phyloP scores from a whole-genome alignment of 2,797 vertebrate genomes.

The Xenentodon cancila region DNA sequence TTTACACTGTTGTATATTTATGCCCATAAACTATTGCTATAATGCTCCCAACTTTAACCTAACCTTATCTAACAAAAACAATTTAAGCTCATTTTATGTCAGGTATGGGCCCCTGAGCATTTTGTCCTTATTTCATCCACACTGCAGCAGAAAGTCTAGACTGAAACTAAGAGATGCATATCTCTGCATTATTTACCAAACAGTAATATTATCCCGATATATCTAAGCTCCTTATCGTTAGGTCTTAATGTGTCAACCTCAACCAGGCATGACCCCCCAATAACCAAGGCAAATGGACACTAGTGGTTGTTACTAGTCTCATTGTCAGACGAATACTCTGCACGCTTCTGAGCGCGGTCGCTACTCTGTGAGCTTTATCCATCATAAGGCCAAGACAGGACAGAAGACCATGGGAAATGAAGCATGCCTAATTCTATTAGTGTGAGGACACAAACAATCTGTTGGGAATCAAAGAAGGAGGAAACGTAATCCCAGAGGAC shows the following conservation, averaged over 20 bases:
- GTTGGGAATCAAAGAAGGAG: conserved; percentile 76
- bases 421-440: conserved; percentile 85
- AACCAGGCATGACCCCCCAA: conserved; percentile 39
- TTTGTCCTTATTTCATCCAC: not conserved
- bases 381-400: conserved; percentile 70
- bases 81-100: too few relatives aligned
- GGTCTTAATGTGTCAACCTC: conserved; percentile 25
- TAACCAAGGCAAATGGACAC: conserved; percentile 56
- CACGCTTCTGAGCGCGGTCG: conserved; percentile 67
- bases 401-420: conserved; percentile 80
- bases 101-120: not conserved
- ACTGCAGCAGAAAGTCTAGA: not conserved
- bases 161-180: not conserved
- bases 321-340: conserved; percentile 64
- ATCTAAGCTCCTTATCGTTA: not conserved
- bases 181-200: conserved; percentile 9
- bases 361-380: conserved; percentile 67
- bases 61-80: not conserved
- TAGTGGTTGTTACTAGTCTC: conserved; percentile 35
- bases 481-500: conserved; percentile 76
- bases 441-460: conserved; percentile 78
- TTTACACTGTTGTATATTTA: not conserved
- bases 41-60: conserved; percentile 1
- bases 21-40: conserved; percentile 12
- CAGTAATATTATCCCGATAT: not conserved